Base-by-base conservation (phyloP, 2,888 invertebrate genomes). In the Limnephilus marmoratus region DNA sequence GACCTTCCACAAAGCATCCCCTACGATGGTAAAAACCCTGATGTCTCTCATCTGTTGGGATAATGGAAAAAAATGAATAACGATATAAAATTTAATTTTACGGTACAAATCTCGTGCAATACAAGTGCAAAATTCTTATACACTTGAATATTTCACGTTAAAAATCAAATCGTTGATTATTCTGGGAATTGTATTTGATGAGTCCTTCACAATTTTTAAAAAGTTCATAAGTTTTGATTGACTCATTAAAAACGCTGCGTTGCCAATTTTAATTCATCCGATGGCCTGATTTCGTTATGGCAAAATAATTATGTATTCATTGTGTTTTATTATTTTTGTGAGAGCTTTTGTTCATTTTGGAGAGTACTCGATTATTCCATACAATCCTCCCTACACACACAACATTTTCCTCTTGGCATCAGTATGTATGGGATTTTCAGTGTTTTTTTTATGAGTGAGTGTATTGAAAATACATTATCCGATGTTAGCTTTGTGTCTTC, bases 401-500 rank as follows among this genome's bases (percentile, higher is more conserved):
- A 68, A 9, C 9, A 11, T 53, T 18, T 53, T 53, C 53, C 49
- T 49, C 15, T 13, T 12, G 13, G 5, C 53, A 11, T 68, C 68
- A 9, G 68, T 24, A n/a, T 68, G 24, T n/a, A 68, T 24, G 68
- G 24, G 24, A n/a, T 24, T 24, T 68, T 68, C 68, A 24, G 68
- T 9, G 85, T 9, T 37, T 31, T 11, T 11, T 85, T 41, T 37
- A 18, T 85, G 34, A 37, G 41, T 34, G 85, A 85, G 68, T 68
- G 24, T 80, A 80, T 89, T 89, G 88, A 89, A 89, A 89, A 80
- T 29, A 89, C 88, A 89, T 89, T 89, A 89, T 86, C 45, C 88
- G 24, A 81, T 80, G 41, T 89, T 89, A 80, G 88, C 88, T 80
- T 80, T 89, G 88, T 81, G 81, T 81, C 68, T 89, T 89, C 88